Evolutionary conservation across 2,888 invertebrate species (phyloP).

Genomic region (Cryptus armator): DNA sequence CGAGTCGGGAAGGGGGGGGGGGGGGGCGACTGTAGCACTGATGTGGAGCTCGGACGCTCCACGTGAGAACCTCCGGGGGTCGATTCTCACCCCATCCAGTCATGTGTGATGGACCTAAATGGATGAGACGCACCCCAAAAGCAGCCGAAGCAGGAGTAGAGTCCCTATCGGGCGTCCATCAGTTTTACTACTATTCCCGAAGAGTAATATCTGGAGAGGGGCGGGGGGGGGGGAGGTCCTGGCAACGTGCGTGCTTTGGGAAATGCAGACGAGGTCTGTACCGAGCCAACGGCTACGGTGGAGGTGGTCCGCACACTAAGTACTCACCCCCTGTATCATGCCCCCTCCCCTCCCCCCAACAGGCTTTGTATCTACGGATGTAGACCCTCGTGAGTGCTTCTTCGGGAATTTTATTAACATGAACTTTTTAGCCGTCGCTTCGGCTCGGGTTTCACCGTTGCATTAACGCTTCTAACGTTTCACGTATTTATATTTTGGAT

Average conservation of each 20-base stretch:
- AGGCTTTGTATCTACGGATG: slow-evolving; percentile 25
- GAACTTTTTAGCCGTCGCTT: slow-evolving; percentile 38
- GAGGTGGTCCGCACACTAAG: slow-evolving; percentile 40
- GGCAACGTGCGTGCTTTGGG: slow-evolving; percentile 40
- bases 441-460: slow-evolving; percentile 26
- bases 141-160: slow-evolving; percentile 71
- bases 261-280: slow-evolving; percentile 53
- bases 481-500: background rate
- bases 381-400: slow-evolving; percentile 59
- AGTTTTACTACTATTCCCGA: slow-evolving; percentile 83
- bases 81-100: slow-evolving; percentile 84
- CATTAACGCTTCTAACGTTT: background rate
- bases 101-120: slow-evolving; percentile 85
- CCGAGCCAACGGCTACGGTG: slow-evolving; percentile 70
- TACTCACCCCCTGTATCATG: slow-evolving; percentile 36
- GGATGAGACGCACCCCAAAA: slow-evolving; percentile 84
- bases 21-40: slow-evolving; percentile 40
- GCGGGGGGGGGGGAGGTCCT: slow-evolving; percentile 66
- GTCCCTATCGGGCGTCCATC: slow-evolving; percentile 83
- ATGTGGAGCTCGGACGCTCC: slow-evolving; percentile 76
- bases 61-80: slow-evolving; percentile 84
- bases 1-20: slow-evolving; percentile 17
- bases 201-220: slow-evolving; percentile 81
- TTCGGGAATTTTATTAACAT: slow-evolving; percentile 50
- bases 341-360: background rate